phyloP scores from a whole-genome alignment of 2,797 vertebrate species.

The Amblyraja radiata region DNA sequence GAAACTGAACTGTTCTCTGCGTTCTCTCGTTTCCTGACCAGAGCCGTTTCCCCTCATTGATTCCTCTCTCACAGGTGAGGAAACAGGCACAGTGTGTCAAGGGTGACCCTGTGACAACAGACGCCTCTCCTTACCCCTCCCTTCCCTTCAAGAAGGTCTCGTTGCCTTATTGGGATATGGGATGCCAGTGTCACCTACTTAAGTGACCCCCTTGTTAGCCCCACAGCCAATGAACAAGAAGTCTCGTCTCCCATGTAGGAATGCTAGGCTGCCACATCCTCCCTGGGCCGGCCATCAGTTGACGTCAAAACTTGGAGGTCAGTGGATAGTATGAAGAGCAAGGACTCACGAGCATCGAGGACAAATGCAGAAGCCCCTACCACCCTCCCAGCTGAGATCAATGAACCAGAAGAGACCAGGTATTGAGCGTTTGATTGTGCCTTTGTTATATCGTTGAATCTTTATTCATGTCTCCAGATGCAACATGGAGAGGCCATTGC shows the following conservation, averaged over 20 bases:
- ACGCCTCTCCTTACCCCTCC: not conserved
- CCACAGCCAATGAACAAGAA: not conserved
- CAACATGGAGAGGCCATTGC: not conserved
- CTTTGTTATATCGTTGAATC: not conserved
- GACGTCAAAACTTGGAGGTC: not conserved
- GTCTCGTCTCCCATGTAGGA: not conserved
- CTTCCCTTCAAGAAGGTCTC: not conserved
- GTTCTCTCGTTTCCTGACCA: too few relatives aligned
- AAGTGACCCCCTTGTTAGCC: not conserved
- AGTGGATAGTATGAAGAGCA: not conserved
- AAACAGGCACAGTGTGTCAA: not conserved
- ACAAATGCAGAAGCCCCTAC: not conserved
- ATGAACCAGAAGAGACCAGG: not conserved
- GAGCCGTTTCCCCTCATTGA: not conserved
- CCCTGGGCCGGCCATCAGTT: too few relatives aligned
- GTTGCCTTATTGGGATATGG: not conserved
- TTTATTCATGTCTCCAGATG: not conserved
- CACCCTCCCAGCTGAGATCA: not conserved
- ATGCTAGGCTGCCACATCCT: not conserved
- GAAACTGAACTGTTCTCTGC: too few relatives aligned
- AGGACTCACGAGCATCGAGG: not conserved
- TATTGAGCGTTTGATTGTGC: not conserved
- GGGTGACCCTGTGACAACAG: not conserved
- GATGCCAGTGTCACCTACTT: too few relatives aligned
- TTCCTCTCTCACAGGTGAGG: not conserved